A percentile compares a stretch with the other conserved stretches of the same genome.
These are phyloP conservation scores for Arge pagana DNA, from an alignment of 2,888 invertebrate species.

Conservation along the genomic window DNA sequence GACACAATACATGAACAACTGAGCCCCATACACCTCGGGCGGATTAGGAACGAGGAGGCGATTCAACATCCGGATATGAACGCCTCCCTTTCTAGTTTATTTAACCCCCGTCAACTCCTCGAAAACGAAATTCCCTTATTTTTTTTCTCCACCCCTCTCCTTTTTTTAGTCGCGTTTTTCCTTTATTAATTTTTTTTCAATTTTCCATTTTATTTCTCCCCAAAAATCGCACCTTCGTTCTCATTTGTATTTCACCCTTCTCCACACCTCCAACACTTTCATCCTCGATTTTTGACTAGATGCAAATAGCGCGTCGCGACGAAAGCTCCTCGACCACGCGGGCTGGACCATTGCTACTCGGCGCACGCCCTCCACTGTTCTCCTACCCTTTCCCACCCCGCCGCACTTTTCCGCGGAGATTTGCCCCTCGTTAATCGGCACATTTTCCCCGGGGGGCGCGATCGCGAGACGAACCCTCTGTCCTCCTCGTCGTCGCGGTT, in stretches of 20 bases:
- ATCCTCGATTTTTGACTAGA: no score
- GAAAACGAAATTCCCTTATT: no score
- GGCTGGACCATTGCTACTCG: conserved; percentile 26
- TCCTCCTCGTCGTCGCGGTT: conserved; percentile 6
- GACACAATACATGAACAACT: conserved; percentile 61
- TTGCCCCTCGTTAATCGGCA: neutral
- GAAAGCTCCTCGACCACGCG: conserved; percentile 47
- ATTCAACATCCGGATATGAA: conserved; percentile 52
- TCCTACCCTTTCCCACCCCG: conserved; percentile 20
- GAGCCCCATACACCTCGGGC: conserved; percentile 63
- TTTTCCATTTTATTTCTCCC: conserved; percentile 10
- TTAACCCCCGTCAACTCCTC: no score
- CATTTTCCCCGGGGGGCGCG: conserved; percentile 9
- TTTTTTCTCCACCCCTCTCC: no score
- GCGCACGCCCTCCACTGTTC: conserved; percentile 25
- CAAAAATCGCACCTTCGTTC: conserved; percentile 19
- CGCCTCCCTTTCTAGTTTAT: conserved; percentile 46
- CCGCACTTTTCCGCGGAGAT: no score
- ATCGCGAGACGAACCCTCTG: conserved; percentile 19
- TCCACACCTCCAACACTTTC: conserved; percentile 9
- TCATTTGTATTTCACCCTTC: conserved; percentile 13
- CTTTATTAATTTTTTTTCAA: conserved; percentile 25
- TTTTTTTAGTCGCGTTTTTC: no score
- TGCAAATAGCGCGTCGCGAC: conserved; percentile 51
- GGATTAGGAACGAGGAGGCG: conserved; percentile 58